phyloP scores from a whole-genome alignment of 1,140 invertebrate genomes.

The Drosophila virilis region DNA sequence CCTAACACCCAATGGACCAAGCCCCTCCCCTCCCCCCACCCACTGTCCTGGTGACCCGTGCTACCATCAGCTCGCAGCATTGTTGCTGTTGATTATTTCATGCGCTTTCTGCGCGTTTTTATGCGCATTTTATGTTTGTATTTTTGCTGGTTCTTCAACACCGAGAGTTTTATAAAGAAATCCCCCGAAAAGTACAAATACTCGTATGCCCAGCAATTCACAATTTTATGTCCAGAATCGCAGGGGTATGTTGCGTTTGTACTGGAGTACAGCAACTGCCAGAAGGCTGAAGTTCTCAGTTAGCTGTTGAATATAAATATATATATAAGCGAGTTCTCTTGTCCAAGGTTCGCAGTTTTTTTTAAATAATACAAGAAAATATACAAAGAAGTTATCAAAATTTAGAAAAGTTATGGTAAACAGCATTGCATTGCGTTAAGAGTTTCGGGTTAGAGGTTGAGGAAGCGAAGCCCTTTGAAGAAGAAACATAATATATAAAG shows the following conservation, averaged over 20 bases:
- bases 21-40: neutral
- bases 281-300: neutral
- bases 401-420: too few species aligned
- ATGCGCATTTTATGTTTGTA: constrained; percentile 81
- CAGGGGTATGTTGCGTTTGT: neutral
- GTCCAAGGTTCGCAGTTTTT: too few species aligned
- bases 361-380: too few species aligned
- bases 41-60: constrained; percentile 21
- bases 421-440: too few species aligned
- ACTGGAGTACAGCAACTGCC: neutral
- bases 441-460: too few species aligned
- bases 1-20: neutral
- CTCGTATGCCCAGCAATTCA: constrained; percentile 20
- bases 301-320: neutral
- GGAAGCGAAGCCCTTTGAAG: too few species aligned
- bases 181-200: constrained; percentile 22
- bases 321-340: neutral
- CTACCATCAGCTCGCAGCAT: constrained; percentile 36
- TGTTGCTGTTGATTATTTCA: constrained; percentile 80
- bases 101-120: constrained; percentile 77
- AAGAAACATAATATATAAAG: too few species aligned
- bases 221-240: neutral
- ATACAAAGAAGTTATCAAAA: too few species aligned
- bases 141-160: constrained; percentile 48
- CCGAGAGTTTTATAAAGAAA: constrained; percentile 35